Evolutionary conservation across 2,797 vertebrate species (phyloP).

Genomic region (Myotis myotis): DNA sequence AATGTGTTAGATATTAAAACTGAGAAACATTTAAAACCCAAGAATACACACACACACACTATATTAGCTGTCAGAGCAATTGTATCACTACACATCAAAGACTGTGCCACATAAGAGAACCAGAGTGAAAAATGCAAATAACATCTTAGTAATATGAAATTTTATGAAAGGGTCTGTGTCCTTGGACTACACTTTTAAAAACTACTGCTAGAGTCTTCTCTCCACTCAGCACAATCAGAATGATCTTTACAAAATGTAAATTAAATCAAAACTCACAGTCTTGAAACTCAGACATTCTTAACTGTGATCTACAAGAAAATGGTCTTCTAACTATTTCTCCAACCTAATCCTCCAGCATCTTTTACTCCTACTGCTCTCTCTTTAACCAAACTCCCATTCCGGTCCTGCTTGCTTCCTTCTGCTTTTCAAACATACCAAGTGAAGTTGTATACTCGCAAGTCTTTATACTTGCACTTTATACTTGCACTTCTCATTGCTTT

Average conservation of each 20-base stretch:
- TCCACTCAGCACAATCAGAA: neutral
- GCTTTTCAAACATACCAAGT: neutral
- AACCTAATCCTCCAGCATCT: neutral
- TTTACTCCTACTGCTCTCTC: neutral
- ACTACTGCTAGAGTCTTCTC: neutral
- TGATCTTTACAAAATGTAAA: conserved; percentile 2
- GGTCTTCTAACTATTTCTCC: neutral
- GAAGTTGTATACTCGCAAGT: neutral
- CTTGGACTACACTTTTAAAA: neutral
- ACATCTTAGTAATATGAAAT: neutral
- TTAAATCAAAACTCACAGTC: neutral
- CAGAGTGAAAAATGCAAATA: neutral
- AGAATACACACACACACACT: neutral
- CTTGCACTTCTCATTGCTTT: neutral
- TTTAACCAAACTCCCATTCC: neutral
- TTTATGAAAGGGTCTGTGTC: neutral
- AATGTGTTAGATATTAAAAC: conserved; percentile 35
- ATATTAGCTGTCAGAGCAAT: neutral
- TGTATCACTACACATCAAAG: neutral
- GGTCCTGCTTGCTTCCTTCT: neutral
- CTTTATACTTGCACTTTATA: neutral
- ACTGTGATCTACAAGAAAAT: neutral
- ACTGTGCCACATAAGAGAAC: neutral
- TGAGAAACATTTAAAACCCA: neutral
- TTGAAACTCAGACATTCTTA: neutral